Base-by-base conservation (phyloP, 2,797 vertebrate species). In the Borostomias antarcticus region DNA sequence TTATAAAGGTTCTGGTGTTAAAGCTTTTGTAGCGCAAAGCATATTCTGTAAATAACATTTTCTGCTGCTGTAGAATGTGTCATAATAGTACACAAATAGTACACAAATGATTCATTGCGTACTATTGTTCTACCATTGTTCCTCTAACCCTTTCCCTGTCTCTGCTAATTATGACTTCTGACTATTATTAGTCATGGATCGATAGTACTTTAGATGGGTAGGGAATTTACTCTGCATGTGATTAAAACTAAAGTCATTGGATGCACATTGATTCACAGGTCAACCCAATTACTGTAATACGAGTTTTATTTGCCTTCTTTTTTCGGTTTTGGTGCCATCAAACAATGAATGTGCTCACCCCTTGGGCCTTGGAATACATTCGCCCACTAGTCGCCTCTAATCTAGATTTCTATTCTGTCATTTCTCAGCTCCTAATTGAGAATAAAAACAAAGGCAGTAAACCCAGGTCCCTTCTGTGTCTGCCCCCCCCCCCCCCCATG, bases 231-330 rank as follows among this genome's bases (percentile, higher is more conserved):
- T 79, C 79, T 71, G 45, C 61, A 51, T 81, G 72, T 68, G 77
- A 85, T 87, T 85, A 74, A 85, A 77, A 21, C 64, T 37, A 28
- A 67, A 75, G 62, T 81, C 78, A 85, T 78, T 82, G 69, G 62
- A 80, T 75, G 65, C 58, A 64, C 75, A 71, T 79, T 82, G 80
- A 75, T 76, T 76, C 67, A 29, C 21, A 53, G 68, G 72, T 84
- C 75, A 75, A 75, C 47, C 66, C 58, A 78, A 80, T 87, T 78
- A 79, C 57, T 74, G 33, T 56, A 78, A 76, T 74, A 73, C 69
- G 60, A 70, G 45, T 66, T 15, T 21, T 77, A 77, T 87, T 84
- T 81, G 76, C 62, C 74, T 76, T 70, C 72, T 37, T 21, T 63
- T 53, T 81, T 78, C 76, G 63, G 70, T 68, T 58, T 35, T 13